Conservation (phyloP, 1,140 invertebrate species). For the Philotrypesis tridentata region DNA sequence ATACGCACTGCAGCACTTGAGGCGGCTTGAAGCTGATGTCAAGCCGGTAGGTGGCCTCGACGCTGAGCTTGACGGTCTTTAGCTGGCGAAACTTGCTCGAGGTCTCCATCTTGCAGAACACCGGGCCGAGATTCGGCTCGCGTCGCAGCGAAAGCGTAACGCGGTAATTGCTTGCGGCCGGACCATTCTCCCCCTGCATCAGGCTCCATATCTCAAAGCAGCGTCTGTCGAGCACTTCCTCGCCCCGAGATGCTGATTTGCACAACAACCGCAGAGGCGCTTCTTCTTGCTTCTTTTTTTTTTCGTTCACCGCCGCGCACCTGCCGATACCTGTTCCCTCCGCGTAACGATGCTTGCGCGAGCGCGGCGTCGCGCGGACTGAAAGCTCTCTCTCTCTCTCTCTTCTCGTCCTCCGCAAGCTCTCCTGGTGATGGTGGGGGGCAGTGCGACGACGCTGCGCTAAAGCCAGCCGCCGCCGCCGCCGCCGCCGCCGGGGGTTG, state of each 20-base stretch:
- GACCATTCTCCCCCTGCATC: slow-evolving; percentile 66
- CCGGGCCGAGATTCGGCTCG: slow-evolving; percentile 70
- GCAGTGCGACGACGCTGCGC: neutral
- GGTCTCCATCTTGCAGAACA: slow-evolving; percentile 75
- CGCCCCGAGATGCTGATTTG: neutral
- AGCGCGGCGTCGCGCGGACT: slow-evolving; percentile 63
- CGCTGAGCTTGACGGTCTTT: slow-evolving; percentile 74
- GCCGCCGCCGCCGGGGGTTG: neutral
- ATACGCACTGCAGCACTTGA: slow-evolving; percentile 73
- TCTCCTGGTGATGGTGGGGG: neutral
- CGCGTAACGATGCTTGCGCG: neutral
- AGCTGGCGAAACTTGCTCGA: slow-evolving; percentile 70
- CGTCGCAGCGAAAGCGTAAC: slow-evolving; percentile 71
- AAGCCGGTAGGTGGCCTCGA: slow-evolving; percentile 71
- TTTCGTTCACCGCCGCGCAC: too few relatives aligned
- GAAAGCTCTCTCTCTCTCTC: slow-evolving; percentile 24
- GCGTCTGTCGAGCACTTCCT: neutral
- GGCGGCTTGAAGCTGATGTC: slow-evolving; percentile 76
- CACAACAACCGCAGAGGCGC: neutral
- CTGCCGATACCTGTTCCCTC: neutral
- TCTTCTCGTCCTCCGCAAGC: neutral
- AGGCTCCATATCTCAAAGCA: slow-evolving; percentile 59
- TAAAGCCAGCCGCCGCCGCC: neutral
- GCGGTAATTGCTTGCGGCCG: slow-evolving; percentile 65
- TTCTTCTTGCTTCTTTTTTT: neutral